phyloP scores from a whole-genome alignment of 2,797 vertebrate genomes.

The Eulemur rubriventer region DNA sequence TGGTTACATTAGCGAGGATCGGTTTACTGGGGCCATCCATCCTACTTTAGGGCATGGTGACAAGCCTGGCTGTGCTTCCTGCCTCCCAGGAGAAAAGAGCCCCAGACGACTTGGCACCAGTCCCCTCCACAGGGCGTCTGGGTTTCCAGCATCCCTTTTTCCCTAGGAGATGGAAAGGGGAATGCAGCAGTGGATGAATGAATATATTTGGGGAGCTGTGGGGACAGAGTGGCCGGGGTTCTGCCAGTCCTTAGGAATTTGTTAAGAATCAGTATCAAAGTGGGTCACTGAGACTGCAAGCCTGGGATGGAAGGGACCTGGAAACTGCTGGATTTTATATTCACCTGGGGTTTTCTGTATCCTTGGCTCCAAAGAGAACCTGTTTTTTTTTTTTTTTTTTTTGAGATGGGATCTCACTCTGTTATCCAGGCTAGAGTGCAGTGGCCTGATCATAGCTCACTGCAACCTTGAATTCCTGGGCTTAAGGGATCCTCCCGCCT shows the following conservation, averaged over 20 bases:
- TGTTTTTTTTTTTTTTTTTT: background rate
- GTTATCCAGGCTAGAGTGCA: background rate
- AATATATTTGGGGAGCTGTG: background rate
- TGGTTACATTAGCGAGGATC: conserved; percentile 67
- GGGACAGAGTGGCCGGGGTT: background rate
- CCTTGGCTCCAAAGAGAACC: background rate
- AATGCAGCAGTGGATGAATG: background rate
- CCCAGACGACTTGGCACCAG: conserved; percentile 79
- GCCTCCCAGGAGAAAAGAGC: conserved; percentile 60
- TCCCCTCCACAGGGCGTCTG: conserved; percentile 67
- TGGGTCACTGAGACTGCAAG: background rate
- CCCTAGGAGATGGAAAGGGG: background rate
- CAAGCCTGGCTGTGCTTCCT: conserved; percentile 68
- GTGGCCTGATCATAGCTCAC: background rate
- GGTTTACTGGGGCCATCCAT: conserved; percentile 73
- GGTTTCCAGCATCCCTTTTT: conserved; percentile 63
- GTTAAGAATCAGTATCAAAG: background rate
- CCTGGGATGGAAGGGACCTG: background rate
- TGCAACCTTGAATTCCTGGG: background rate
- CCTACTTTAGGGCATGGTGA: conserved; percentile 75
- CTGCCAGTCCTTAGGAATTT: background rate
- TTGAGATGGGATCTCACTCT: background rate
- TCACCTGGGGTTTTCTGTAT: background rate
- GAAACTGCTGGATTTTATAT: background rate
- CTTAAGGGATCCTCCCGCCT: background rate